Percentiles rank a stretch among this genome's conserved stretches.
Evolutionary conservation across 1,140 invertebrate species (phyloP).

Genomic region (Frieseomelitta varia): DNA sequence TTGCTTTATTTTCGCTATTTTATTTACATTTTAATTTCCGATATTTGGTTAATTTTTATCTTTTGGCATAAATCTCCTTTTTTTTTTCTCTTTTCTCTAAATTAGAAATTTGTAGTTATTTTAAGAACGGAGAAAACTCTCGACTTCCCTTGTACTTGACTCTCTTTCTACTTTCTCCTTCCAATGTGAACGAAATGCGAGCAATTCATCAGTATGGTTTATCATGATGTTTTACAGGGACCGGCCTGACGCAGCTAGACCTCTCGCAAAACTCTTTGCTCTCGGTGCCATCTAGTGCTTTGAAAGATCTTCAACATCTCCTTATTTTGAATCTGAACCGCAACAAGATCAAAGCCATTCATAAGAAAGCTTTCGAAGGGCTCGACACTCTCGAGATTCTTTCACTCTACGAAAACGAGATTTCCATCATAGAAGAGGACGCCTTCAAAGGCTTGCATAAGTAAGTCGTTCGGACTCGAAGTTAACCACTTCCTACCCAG

Average conservation of each 20-base stretch:
- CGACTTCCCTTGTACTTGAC: background rate
- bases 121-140: background rate
- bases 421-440: conserved; percentile 88
- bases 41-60: background rate
- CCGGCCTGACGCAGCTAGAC: conserved; percentile 91
- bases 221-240: conserved; percentile 83
- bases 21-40: background rate
- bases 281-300: conserved; percentile 89
- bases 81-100: background rate
- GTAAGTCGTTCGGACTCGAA: conserved; percentile 83
- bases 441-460: conserved; percentile 93
- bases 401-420: conserved; percentile 93
- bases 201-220: no score
- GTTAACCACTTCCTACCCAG: background rate
- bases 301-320: conserved; percentile 90
- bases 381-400: conserved; percentile 93
- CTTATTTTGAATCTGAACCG: conserved; percentile 95
- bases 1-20: no score
- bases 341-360: conserved; percentile 91
- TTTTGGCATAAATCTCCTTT: background rate
- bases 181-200: background rate
- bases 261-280: conserved; percentile 90
- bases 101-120: background rate
- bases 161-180: background rate
- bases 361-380: conserved; percentile 90